Evolutionary conservation across 64 coral and sea anemone genomes (phyloP).

Genomic region (Montipora efflorescens): DNA sequence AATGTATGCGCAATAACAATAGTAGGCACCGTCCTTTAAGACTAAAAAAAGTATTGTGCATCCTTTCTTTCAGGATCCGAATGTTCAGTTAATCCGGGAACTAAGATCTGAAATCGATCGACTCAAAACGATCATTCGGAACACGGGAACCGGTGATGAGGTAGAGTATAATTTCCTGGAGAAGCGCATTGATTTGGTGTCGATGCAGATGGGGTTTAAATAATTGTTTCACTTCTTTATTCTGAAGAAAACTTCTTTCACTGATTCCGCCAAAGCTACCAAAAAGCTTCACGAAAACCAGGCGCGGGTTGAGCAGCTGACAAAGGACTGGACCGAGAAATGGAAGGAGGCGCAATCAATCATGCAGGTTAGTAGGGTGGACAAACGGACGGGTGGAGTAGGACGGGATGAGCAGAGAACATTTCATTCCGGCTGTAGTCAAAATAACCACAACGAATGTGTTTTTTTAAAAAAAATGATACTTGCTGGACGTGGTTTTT

Average conservation of each 20-base stretch:
- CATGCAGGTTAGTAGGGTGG: conserved; percentile 79
- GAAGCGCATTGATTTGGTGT: neutral
- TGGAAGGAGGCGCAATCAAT: conserved; percentile 92
- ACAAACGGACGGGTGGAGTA: neutral
- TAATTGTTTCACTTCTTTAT: neutral
- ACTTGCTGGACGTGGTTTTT: too few species aligned
- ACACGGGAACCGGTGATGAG: conserved; percentile 44
- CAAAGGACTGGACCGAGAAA: conserved; percentile 95
- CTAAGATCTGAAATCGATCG: conserved; percentile 92
- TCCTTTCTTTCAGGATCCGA: conserved; percentile 81
- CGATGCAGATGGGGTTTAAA: too few species aligned
- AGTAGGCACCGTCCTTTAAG: too few species aligned
- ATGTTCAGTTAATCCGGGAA: conserved; percentile 96
- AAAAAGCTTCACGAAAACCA: conserved; percentile 88
- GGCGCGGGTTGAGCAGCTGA: conserved; percentile 83
- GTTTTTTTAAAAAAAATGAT: too few species aligned
- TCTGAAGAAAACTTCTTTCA: neutral
- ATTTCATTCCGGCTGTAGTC: too few species aligned
- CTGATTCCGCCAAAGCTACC: conserved; percentile 70
- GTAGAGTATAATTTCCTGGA: neutral
- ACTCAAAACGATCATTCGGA: conserved; percentile 71
- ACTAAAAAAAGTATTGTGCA: too few species aligned
- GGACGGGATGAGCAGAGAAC: neutral
- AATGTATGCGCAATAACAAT: too few species aligned
- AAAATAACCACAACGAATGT: too few species aligned